These are phyloP conservation scores for Plecturocebus donacophilus DNA, from an alignment of 2,113 vertebrate genomes.

Conservation along the genomic window DNA sequence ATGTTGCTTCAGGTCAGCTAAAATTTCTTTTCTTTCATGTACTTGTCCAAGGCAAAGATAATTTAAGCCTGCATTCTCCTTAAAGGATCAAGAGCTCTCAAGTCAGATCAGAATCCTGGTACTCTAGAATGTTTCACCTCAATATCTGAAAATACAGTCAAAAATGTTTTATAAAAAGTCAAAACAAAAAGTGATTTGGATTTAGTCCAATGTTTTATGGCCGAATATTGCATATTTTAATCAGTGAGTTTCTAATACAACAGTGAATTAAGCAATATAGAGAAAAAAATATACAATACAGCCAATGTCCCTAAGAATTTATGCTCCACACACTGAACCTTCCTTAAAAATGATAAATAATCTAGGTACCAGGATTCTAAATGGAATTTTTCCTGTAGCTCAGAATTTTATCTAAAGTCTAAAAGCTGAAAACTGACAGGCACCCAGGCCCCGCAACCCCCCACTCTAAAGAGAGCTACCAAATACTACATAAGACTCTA, in stretches of 20 bases:
- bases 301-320: neutral
- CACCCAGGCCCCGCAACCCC: fast-evolving
- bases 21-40: neutral
- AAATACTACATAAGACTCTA: neutral
- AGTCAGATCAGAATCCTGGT: neutral
- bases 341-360: neutral
- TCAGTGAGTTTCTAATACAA: neutral
- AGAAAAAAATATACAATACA: neutral
- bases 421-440: neutral
- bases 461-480: neutral
- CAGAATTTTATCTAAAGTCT: neutral
- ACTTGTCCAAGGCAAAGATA: neutral
- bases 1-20: neutral
- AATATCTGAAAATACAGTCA: neutral
- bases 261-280: neutral
- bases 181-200: neutral
- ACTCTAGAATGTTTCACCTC: neutral
- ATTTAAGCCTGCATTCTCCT: neutral
- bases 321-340: neutral
- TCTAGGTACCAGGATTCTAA: neutral
- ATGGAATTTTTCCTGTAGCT: neutral
- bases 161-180: neutral
- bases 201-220: neutral
- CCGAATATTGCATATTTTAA: neutral
- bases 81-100: too few relatives aligned